Evolutionary conservation across 2,113 vertebrate genomes (phyloP).

Genomic region (Anthoscopus minutus): DNA sequence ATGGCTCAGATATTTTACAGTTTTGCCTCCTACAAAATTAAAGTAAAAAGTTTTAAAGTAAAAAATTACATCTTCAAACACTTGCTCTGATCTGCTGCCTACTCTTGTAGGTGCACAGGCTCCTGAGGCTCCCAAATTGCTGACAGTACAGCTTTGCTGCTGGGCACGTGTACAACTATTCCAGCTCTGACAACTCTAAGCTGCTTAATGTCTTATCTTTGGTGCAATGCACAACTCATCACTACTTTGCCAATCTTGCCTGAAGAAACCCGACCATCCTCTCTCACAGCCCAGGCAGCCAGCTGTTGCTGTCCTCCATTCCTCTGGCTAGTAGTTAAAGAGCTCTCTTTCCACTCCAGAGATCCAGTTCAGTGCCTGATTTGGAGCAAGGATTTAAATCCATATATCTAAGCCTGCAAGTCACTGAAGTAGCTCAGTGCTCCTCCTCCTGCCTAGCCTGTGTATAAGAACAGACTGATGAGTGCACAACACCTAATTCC

Average conservation of each 20-base stretch:
- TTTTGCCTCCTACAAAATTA: not conserved
- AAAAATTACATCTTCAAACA: not conserved
- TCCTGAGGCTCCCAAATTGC: not conserved
- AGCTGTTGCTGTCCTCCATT: not conserved
- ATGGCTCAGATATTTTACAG: not conserved
- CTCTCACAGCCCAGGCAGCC: not conserved
- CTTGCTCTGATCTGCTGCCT: not conserved
- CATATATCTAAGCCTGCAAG: not conserved
- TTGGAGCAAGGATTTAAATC: not conserved
- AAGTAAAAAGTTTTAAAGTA: not conserved
- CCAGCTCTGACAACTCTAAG: not conserved
- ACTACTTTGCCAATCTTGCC: not conserved
- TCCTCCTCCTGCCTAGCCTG: not conserved
- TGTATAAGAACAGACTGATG: not conserved
- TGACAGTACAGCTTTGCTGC: not conserved
- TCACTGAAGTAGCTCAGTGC: not conserved
- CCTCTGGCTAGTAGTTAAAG: not conserved
- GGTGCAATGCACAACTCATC: not conserved
- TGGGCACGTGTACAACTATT: not conserved
- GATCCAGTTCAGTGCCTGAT: not conserved
- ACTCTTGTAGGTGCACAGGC: not conserved
- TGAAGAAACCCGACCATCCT: not conserved
- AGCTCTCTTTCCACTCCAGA: not conserved
- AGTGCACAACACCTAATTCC: not conserved
- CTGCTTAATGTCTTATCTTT: constrained; percentile 37